These are phyloP conservation scores for Scaeva pyrastri DNA, from an alignment of 2,888 invertebrate genomes.

Conservation along the genomic window DNA sequence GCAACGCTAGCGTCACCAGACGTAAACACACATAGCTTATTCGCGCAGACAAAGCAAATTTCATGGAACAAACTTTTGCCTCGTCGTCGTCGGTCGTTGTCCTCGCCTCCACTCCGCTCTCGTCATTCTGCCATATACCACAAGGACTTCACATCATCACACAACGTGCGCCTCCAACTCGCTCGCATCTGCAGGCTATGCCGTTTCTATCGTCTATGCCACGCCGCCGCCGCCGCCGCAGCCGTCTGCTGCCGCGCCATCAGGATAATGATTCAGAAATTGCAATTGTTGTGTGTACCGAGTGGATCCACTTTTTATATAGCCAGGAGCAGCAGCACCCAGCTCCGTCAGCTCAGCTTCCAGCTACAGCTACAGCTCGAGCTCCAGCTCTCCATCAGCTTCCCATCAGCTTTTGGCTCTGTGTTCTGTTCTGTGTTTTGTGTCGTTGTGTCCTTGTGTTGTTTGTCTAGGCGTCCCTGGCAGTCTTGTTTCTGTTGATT, in stretches of 20 bases:
- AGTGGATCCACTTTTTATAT: conserved; percentile 62
- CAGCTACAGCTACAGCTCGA: background rate
- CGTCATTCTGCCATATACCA: too few relatives aligned
- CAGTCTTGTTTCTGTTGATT: conserved; percentile 51
- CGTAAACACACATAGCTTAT: conserved; percentile 43
- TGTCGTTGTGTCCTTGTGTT: conserved; percentile 35
- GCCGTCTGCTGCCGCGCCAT: conserved; percentile 12
- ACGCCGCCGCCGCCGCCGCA: conserved; percentile 9
- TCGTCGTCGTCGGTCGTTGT: background rate
- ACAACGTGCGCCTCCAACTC: background rate
- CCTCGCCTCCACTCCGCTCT: too few relatives aligned
- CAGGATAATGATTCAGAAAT: conserved; percentile 75
- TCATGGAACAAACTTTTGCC: conserved; percentile 61
- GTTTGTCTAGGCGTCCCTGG: conserved; percentile 36
- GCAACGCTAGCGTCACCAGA: conserved; percentile 4
- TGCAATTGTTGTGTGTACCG: conserved; percentile 67
- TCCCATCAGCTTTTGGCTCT: background rate
- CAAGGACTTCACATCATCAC: background rate
- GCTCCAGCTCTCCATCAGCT: background rate
- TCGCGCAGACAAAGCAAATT: conserved; percentile 53
- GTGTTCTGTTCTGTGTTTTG: background rate
- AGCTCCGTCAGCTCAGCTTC: background rate
- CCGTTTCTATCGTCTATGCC: background rate
- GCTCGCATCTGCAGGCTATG: conserved; percentile 15
- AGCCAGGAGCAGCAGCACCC: conserved; percentile 16